Base-by-base conservation (phyloP, 2,888 invertebrate species). In the Carabus problematicus region DNA sequence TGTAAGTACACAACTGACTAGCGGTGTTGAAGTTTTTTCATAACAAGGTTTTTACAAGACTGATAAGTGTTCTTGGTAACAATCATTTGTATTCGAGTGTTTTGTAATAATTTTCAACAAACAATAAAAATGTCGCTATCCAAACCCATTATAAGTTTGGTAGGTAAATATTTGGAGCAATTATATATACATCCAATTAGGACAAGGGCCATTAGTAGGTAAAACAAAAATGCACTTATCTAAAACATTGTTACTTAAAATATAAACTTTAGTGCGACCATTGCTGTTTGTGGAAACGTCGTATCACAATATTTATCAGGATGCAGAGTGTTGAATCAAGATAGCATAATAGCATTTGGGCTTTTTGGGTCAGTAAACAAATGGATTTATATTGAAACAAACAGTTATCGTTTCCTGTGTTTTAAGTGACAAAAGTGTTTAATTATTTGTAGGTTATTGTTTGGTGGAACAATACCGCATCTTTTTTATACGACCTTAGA, bases 171-270 rank as follows among this genome's bases (percentile, higher is more conserved):
- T 82, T 87, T 93, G 76, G 88, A 89, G 75, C 90, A 91, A 78
- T 83, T 93, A 59, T 92, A 91, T 78, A 85, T 87, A 71, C 87
- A 90, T 81, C 93, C 93, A 0, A 84, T 93, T 64, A 88, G 87
- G 78, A 94, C 93, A 1, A 92, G 92, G 84, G 89, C 92, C 43
- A 82, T 93, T 63, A 92, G 91, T 70, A 91, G 92, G 93, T 93
- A 84, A 84, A 18, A 39, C 18, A 40, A 54, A 39, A 11, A 54
- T 55, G 43, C 40, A 2, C 52, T 47, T 41, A 63, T 49, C 64
- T 54, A 42, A 67, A 71, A 62, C 54, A 43, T 62, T 56, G 49
- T 39, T 45, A 39, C 47, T 69, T 49, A 73, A 56, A 12, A 70
- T 70, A 47, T 73, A 64, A 52, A 73, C 82, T 87, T 73, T 79